Evolutionary conservation across 2,888 invertebrate species (phyloP).

Genomic region (Maniola hyperantus): DNA sequence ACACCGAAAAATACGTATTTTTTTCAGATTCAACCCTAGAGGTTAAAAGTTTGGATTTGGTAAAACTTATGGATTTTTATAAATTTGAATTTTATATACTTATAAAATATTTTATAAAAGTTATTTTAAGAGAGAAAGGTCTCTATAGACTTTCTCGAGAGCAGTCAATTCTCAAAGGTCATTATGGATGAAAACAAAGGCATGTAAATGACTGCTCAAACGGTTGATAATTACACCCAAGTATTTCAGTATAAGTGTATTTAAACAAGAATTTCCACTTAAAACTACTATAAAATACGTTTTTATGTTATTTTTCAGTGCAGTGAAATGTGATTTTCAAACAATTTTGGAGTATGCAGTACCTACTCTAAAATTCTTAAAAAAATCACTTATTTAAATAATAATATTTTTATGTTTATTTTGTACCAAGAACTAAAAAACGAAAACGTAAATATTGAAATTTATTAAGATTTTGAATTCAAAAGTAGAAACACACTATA

Average conservation of each 20-base stretch:
- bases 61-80: neutral
- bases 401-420: too few species aligned
- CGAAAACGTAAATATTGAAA: too few species aligned
- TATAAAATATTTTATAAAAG: neutral
- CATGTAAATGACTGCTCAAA: conserved; percentile 28
- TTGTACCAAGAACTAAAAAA: too few species aligned
- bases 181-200: conserved; percentile 27
- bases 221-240: conserved; percentile 24
- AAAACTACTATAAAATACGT: conserved; percentile 1
- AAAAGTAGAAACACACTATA: too few species aligned
- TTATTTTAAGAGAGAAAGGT: neutral
- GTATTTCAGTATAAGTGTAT: conserved; percentile 20
- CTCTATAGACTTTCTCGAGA: conserved; percentile 15
- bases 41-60: neutral
- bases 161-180: conserved; percentile 24
- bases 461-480: too few species aligned
- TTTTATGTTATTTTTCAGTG: conserved; percentile 4
- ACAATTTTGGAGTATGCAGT: too few species aligned
- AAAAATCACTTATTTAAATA: too few species aligned
- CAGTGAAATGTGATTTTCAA: neutral
- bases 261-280: conserved; percentile 8
- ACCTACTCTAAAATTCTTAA: too few species aligned
- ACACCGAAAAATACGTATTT: neutral
- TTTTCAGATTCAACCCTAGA: neutral
- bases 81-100: too few species aligned